Base-by-base conservation (phyloP, 2,797 vertebrate genomes). In the Muscicapa comitata region DNA sequence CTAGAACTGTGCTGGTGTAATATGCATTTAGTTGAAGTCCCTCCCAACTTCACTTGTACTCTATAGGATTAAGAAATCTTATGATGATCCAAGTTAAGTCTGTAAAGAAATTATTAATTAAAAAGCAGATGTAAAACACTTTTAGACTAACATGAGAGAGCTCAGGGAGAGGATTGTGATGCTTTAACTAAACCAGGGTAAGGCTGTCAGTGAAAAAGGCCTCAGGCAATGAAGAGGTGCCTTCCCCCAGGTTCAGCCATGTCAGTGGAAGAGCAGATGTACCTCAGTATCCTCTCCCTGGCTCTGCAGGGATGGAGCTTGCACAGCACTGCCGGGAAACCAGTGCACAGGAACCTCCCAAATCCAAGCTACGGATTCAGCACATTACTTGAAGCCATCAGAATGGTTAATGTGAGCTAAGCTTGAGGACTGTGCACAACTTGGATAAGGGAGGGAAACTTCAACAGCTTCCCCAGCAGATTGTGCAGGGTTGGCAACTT, bases 81-180 rank as follows among this genome's bases (percentile, higher is more conserved):
- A 66, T 45, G 57, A 93, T 83, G 72, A 93, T 91, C 61, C 74
- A 91, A 67, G 77, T 79, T 90, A 87, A 94, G 43, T 81, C 75
- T 83, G 61, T 75, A 92, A 88, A 81, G 66, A 94, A 97, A 91
- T 91, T 51, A 90, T 40, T 21, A 96, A 93, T 66, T 93, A 80
- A 94, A 94, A 96, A 90, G 43, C 67, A 90, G 68, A 71, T 58
- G 37, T 92, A 91, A 94, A 78, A 65, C 65, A 89, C 50, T 93
- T 95, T 82, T 58, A 85, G 28, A 89, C 57, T 65, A 80, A 76
- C 51, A 72, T 58, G 31, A 71, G 42, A 72, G 31, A 80, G 45
- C 72, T 89, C 61, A 45, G 47, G 17, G 33, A 77, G 61, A 72
- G 58, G 54, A 88, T 13, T 42, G 38, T 0, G 0, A 14, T 48